phyloP scores from a whole-genome alignment of 2,888 invertebrate genomes.

The Listrodromus nycthemerus region DNA sequence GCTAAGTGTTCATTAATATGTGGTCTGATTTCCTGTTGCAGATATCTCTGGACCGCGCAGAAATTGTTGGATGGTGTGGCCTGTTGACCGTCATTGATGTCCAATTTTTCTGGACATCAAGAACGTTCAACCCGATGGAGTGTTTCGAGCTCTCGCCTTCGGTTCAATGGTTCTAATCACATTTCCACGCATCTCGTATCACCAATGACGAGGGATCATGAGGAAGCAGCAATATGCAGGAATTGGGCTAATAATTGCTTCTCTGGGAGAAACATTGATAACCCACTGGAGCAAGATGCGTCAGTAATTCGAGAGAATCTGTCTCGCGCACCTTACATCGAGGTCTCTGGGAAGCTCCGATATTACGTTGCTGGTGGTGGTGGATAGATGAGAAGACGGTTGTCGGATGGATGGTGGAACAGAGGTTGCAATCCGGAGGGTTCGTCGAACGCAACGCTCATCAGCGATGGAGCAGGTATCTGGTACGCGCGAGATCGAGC shows the following conservation, averaged over 20 bases:
- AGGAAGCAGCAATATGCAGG: background rate
- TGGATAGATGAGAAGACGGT: background rate
- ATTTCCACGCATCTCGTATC: background rate
- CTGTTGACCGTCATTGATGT: too few species aligned
- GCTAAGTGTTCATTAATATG: too few species aligned
- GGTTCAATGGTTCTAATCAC: too few species aligned
- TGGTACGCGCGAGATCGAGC: conserved; percentile 30
- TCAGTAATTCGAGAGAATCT: background rate
- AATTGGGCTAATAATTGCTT: background rate
- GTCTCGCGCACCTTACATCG: background rate
- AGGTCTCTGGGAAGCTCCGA: background rate
- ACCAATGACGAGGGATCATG: background rate
- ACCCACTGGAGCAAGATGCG: background rate
- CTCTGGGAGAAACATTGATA: background rate
- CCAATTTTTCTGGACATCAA: too few species aligned
- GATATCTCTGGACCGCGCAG: too few species aligned
- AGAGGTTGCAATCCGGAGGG: conserved; percentile 34
- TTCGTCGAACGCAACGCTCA: conserved; percentile 54
- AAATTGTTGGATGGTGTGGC: too few species aligned
- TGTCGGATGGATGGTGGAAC: conserved; percentile 10
- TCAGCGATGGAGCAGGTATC: conserved; percentile 52
- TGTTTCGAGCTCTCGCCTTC: too few species aligned
- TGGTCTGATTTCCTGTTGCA: too few species aligned
- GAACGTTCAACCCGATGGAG: too few species aligned
- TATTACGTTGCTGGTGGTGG: background rate